Percentiles rank a stretch among this genome's conserved stretches.
Conservation (phyloP, 2,797 vertebrate species). For the Smutsia temminckii region DNA sequence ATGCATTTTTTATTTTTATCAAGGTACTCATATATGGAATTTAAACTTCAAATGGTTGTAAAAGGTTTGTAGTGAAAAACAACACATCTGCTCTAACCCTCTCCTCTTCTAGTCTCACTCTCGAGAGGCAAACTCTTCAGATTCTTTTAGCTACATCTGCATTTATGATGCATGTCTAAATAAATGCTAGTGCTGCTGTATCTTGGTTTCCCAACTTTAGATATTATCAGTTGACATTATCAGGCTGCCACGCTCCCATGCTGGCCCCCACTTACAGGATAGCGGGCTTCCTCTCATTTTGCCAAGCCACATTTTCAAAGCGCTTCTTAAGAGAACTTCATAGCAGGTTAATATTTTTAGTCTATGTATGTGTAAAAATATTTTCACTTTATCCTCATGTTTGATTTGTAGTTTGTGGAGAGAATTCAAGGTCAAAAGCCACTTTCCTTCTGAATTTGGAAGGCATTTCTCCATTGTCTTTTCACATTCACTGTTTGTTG, state of each 20-base stretch:
- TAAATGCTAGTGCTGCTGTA: not conserved
- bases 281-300: not conserved
- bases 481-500: not conserved
- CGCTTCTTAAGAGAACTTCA: not conserved
- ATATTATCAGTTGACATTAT: not conserved
- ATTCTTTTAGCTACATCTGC: not conserved
- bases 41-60: not conserved
- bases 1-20: not conserved
- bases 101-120: not conserved
- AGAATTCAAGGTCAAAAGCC: not conserved
- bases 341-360: not conserved
- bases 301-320: not conserved
- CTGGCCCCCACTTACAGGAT: not conserved
- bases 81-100: not conserved
- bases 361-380: not conserved
- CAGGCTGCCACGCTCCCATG: not conserved
- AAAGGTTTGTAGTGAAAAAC: not conserved
- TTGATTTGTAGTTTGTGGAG: not conserved
- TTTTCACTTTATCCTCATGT: not conserved
- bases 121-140: not conserved
- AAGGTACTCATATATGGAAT: not conserved
- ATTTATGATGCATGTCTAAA: not conserved
- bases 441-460: not conserved
- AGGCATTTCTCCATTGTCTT: not conserved
- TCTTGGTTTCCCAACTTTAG: not conserved